phyloP scores from a whole-genome alignment of 2,797 vertebrate species.

The Pangasius krempfi region DNA sequence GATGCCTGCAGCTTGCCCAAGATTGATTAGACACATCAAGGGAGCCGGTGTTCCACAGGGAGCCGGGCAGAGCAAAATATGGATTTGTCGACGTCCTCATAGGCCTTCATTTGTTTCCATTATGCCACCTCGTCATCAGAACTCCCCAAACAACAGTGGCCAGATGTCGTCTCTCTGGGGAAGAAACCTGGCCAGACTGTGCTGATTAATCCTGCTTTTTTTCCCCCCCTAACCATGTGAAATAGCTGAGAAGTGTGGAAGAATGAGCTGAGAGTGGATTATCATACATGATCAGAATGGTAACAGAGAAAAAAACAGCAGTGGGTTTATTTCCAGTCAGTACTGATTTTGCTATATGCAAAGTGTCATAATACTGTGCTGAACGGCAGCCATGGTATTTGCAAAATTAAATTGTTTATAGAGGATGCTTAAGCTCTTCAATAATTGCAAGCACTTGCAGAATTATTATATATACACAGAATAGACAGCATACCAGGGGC shows the following conservation, averaged over 20 bases:
- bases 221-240: neutral
- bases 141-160: constrained; percentile 45
- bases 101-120: constrained; percentile 67
- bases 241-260: neutral
- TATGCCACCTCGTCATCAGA: constrained; percentile 54
- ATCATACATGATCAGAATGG: neutral
- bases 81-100: constrained; percentile 57
- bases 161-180: constrained; percentile 48
- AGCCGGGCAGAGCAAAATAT: constrained; percentile 59
- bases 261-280: constrained; percentile 14
- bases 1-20: constrained; percentile 55
- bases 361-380: neutral
- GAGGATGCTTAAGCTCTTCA: neutral
- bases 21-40: constrained; percentile 66
- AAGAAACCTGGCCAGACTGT: constrained; percentile 26
- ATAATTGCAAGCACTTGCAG: neutral
- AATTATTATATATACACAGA: neutral
- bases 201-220: neutral
- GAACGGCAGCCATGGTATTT: neutral
- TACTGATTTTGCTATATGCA: neutral
- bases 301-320: neutral
- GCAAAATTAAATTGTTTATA: neutral
- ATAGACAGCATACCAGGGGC: neutral
- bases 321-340: neutral
- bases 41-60: constrained; percentile 53